phyloP scores from a whole-genome alignment of 2,888 invertebrate genomes.

The Galerucella pusilla region DNA sequence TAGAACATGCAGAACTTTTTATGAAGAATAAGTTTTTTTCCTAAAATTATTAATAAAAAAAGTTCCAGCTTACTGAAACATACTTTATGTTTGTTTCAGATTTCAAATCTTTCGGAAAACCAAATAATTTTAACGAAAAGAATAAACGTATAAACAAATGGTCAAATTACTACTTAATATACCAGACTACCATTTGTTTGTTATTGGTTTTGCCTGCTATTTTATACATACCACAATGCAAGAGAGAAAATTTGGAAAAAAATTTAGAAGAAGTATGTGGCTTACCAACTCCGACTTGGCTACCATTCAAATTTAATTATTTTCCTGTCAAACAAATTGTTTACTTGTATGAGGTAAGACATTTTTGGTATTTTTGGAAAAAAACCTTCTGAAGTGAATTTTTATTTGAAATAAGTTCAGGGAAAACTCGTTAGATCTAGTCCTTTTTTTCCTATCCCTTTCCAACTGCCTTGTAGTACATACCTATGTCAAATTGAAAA shows the following conservation, averaged over 20 bases:
- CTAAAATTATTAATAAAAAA: no score
- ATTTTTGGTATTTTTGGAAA: not conserved
- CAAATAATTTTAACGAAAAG: slow-evolving; percentile 31
- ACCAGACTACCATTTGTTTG: slow-evolving; percentile 22
- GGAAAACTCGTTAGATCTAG: no score
- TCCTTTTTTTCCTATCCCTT: no score
- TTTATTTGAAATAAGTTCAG: no score
- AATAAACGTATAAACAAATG: slow-evolving; percentile 36
- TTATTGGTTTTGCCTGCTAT: slow-evolving; percentile 20
- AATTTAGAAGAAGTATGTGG: slow-evolving; percentile 43
- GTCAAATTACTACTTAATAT: slow-evolving; percentile 33
- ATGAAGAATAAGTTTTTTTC: no score
- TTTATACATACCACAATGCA: slow-evolving; percentile 35
- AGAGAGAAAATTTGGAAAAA: slow-evolving; percentile 34
- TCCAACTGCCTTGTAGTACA: no score
- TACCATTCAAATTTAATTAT: slow-evolving; percentile 40
- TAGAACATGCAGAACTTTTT: no score
- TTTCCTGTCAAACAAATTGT: slow-evolving; percentile 38
- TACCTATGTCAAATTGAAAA: no score
- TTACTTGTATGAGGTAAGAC: slow-evolving; percentile 36
- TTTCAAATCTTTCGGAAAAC: slow-evolving; percentile 39
- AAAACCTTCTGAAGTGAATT: no score
- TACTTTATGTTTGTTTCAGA: slow-evolving; percentile 25
- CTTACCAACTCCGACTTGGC: slow-evolving; percentile 38
- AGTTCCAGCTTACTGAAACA: no score